Conservation (phyloP, 2,888 invertebrate genomes). For the Oscheius sp. region DNA sequence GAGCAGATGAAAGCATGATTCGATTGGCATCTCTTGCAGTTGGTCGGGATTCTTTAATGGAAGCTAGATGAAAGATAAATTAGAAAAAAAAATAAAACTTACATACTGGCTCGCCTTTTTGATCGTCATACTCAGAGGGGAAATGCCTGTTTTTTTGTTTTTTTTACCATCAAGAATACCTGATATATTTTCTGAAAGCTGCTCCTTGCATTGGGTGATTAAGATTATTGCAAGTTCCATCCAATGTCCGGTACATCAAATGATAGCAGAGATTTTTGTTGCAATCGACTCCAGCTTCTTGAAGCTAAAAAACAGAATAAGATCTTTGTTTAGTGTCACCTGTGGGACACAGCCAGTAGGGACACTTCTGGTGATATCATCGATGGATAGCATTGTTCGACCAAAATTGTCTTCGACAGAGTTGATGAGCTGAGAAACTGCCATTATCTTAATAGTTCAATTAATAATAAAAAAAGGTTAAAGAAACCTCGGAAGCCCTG, state of each 20-base stretch:
- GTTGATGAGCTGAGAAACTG: slow-evolving; percentile 46
- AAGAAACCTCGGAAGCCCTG: slow-evolving; percentile 42
- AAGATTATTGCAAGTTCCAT: slow-evolving; percentile 95
- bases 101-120: slow-evolving; percentile 66
- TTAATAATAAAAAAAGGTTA: no score
- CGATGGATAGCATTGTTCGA: slow-evolving; percentile 57
- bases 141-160: slow-evolving; percentile 52
- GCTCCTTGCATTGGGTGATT: slow-evolving; percentile 90
- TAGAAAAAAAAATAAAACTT: slow-evolving; percentile 25
- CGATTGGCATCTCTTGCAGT: slow-evolving; percentile 63
- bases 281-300: slow-evolving; percentile 72
- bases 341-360: slow-evolving; percentile 66
- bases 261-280: slow-evolving; percentile 64
- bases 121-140: slow-evolving; percentile 68
- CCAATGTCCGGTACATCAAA: slow-evolving; percentile 78
- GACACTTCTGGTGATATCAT: slow-evolving; percentile 66
- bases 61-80: slow-evolving; percentile 38
- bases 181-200: slow-evolving; percentile 79
- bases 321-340: slow-evolving; percentile 18
- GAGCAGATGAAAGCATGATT: slow-evolving; percentile 64
- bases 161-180: slow-evolving; percentile 29
- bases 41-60: slow-evolving; percentile 51
- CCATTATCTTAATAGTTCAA: slow-evolving; percentile 38
- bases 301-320: slow-evolving; percentile 48
- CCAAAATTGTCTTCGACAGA: slow-evolving; percentile 58